Evolutionary conservation across 2,888 invertebrate genomes (phyloP), one percentile per base, ranked within the genome.

Genomic region (Leptopterna dolabrata): DNA sequence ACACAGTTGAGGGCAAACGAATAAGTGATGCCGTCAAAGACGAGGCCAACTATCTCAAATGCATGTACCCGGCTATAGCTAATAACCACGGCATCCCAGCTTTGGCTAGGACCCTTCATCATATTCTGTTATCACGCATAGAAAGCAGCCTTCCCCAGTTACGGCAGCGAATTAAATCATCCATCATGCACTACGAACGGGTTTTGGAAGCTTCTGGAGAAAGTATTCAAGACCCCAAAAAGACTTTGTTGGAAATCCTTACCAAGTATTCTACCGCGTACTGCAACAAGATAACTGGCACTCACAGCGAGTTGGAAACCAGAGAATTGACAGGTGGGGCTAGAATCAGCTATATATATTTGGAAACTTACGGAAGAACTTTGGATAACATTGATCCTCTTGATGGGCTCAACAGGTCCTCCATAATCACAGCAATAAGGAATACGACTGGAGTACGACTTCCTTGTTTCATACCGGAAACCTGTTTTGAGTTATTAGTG

Each of bases 341-440:
- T 87, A 92, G 94, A 90, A 94, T 95, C 88, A 94, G 94, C 90
- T 95, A 94, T 91, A 94, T 95, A 89, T 95, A 95, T 91, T 94
- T 95, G 90, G 94, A 94, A 90, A 94, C 94, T 1, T 95, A 95
- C 91, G 93, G 93, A 6, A 91, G 92, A 87, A 93, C 94, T 0
- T 90, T 95, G 85, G 93, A 93, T 89, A 92, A 92, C 24, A 93
- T 95, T 63, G 93, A 94, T 90, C 94, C 95, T 0, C 91, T 95
- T 63, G 93, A 92, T 55, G 94, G 93, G 27, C 91, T 94, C n/a
- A 92, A 93, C 0, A 92, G 93, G 45, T 91, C 93, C 89, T 94
- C 94, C 89, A 94, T 95, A 88, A 91, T 95, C 36, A 95, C 94
- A 29, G 95, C 95, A 55, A 94, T 95, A 76, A 91, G 94, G 70